Percentiles rank a stretch among this genome's conserved stretches.
Conservation (phyloP, 1,140 invertebrate genomes). For the Scaptomyza pallida region DNA sequence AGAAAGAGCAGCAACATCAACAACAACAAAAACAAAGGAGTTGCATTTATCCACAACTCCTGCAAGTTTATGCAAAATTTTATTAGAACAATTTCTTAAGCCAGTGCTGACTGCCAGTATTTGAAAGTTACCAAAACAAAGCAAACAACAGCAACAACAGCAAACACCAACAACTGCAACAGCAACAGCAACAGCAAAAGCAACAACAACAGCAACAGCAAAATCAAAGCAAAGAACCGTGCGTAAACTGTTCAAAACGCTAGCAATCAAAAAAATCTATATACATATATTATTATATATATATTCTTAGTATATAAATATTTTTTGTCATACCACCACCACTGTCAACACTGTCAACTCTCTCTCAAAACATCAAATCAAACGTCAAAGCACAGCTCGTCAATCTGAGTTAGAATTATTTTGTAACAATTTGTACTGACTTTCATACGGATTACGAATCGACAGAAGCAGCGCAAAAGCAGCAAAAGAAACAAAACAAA, state of each 20-base stretch:
- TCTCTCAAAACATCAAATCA: too few relatives aligned
- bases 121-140: slow-evolving; percentile 18
- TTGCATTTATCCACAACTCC: slow-evolving; percentile 29
- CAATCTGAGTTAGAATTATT: slow-evolving; percentile 16
- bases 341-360: slow-evolving; percentile 17
- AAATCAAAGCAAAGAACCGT: slow-evolving; percentile 2
- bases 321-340: slow-evolving; percentile 27
- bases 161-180: neutral
- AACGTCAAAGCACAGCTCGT: slow-evolving; percentile 5
- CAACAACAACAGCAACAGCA: neutral
- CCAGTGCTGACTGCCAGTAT: slow-evolving; percentile 27
- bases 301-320: neutral
- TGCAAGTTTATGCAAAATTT: slow-evolving; percentile 36
- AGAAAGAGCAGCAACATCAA: slow-evolving; percentile 7
- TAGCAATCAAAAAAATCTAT: too few relatives aligned
- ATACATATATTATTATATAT: too few relatives aligned
- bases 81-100: slow-evolving; percentile 30
- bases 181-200: neutral
- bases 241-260: too few relatives aligned
- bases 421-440: slow-evolving; percentile 26
- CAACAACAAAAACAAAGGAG: slow-evolving; percentile 42
- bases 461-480: too few relatives aligned
- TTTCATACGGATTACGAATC: neutral
- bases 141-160: neutral
- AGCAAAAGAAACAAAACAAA: neutral